phyloP scores from a whole-genome alignment of 2,113 vertebrate genomes.

The Dolichallabes microphthalmus region DNA sequence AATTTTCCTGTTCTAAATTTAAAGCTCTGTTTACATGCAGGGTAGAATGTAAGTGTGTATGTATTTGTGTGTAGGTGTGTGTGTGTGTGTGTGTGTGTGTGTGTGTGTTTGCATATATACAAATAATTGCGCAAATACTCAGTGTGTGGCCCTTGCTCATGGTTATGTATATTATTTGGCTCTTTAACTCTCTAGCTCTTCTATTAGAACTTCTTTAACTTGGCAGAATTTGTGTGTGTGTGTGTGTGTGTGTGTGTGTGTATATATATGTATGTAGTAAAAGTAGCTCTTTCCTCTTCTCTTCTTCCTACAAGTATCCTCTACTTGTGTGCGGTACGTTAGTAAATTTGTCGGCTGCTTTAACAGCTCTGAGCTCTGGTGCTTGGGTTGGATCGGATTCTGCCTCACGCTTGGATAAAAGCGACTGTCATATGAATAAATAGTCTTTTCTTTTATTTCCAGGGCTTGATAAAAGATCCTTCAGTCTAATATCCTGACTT shows the following conservation, averaged over 20 bases:
- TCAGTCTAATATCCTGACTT: constrained; percentile 5
- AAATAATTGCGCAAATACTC: neutral
- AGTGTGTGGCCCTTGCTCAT: constrained; percentile 4
- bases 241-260: neutral
- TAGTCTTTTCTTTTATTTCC: neutral
- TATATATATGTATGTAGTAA: neutral
- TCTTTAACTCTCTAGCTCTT: neutral
- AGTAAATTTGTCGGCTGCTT: neutral
- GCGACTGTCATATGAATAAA: constrained; percentile 13
- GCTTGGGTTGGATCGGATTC: constrained; percentile 1
- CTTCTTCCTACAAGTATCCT: neutral
- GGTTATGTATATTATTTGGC: constrained; percentile 23
- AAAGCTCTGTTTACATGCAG: constrained; percentile 13
- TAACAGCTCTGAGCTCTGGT: neutral
- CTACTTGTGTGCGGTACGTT: constrained; percentile 8
- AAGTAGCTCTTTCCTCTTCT: neutral
- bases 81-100: neutral
- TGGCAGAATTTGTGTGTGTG: neutral
- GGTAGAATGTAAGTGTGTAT: neutral
- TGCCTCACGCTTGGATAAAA: neutral
- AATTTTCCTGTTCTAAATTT: constrained; percentile 5
- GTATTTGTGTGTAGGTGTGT: neutral
- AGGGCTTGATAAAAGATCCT: constrained; percentile 8
- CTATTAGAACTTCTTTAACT: constrained; percentile 1
- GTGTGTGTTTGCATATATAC: neutral